Percentiles rank a stretch among this genome's conserved stretches.
Conservation (phyloP, 2,797 vertebrate species). For the Eulemur albifrons region DNA sequence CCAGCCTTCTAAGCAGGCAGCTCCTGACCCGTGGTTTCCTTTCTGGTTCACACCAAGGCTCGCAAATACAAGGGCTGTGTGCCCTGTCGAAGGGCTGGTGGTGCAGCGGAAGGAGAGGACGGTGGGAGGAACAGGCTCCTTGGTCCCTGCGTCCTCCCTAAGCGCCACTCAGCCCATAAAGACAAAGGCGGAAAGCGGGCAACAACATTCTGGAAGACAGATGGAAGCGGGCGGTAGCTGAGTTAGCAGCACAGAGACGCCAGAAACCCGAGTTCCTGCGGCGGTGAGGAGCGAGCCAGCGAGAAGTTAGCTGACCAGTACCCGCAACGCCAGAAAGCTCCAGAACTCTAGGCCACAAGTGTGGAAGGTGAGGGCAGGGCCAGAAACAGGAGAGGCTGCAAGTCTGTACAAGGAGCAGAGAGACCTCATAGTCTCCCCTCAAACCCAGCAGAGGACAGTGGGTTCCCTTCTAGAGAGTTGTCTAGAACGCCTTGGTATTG, state of each 20-base stretch:
- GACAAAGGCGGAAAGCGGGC: not conserved
- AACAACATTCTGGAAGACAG: not conserved
- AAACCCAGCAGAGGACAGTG: not conserved
- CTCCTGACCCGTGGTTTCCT: not conserved
- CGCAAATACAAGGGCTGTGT: not conserved
- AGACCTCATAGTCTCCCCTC: not conserved
- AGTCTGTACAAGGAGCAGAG: not conserved
- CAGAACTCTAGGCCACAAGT: accelerated
- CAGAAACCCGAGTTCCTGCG: not conserved
- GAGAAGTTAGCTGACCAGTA: not conserved
- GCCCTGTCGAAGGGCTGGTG: too few species aligned
- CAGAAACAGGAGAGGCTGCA: not conserved
- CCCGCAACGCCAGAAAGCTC: accelerated
- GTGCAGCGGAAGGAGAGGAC: not conserved
- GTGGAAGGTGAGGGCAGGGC: not conserved
- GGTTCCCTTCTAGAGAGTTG: too few species aligned
- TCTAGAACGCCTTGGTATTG: not conserved
- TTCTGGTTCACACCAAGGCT: not conserved
- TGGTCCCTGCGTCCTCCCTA: not conserved
- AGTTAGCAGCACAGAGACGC: not conserved
- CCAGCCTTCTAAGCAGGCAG: not conserved
- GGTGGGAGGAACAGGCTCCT: not conserved
- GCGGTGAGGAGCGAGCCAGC: not conserved
- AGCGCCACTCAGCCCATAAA: not conserved
- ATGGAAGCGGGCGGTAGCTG: not conserved